Evolutionary conservation across 2,113 vertebrate genomes (phyloP), one percentile per base, ranked within the genome.

Genomic region (Lipophrys pholis): DNA sequence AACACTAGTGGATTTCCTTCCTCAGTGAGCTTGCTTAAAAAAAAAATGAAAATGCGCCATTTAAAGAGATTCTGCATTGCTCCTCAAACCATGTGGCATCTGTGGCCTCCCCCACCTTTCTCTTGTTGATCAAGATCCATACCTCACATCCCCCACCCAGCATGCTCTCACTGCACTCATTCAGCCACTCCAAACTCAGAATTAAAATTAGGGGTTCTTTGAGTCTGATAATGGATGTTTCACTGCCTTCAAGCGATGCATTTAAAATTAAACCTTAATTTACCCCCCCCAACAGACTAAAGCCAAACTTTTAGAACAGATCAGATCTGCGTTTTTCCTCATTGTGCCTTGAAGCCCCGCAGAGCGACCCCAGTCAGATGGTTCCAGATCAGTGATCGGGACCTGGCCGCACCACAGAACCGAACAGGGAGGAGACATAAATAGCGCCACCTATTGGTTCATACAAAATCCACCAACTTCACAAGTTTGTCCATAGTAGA

Each of bases 111-210:
- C 72, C 69, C 82, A 71, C 58, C 51, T 72, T 12, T 71, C 69
- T 58, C 87, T 70, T 66, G 63, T 68, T 70, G 78, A 90, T 85
- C 76, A 72, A 82, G 80, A 87, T 88, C 82, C 86, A 87, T 73
- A 74, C 78, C 43, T 56, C 82, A 88, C 82, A 76, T 79, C 84
- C 83, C 86, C 82, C 86, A 86, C 79, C 55, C 69, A 52, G 67
- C 49, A 8, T 69, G 51, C 68, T 39, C 21, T 52, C 65, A 69
- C 58, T 30, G 12, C 40, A 16, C 14, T 11, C 5, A 46, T 14
- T 11, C 42, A 52, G 11, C 54, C 11, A 42, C 30, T 42, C 42
- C 50, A 11, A 12, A 35, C 11, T 2, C 30, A 6, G 6, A 21
- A 11, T 42, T 7, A 53, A 40, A 11, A 42, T 0, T 8, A 10